These are phyloP conservation scores for Chalcis sispes DNA, from an alignment of 2,888 invertebrate species.

Conservation along the genomic window DNA sequence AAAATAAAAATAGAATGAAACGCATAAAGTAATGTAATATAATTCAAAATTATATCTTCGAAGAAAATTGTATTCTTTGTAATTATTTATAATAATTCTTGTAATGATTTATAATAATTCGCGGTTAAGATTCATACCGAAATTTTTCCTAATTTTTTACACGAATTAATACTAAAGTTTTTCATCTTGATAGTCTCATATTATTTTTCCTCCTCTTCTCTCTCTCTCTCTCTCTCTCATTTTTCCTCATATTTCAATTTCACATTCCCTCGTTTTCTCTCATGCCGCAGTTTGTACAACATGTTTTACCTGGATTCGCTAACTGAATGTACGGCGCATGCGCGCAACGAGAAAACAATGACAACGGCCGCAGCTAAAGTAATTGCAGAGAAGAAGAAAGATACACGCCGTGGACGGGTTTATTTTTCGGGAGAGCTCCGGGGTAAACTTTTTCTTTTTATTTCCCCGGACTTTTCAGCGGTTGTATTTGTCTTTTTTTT, in stretches of 20 bases:
- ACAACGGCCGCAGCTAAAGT: constrained; percentile 32
- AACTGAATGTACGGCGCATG: background rate
- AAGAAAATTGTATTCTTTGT: too few species aligned
- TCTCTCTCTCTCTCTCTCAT: constrained; percentile 17
- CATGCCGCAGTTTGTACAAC: constrained; percentile 31
- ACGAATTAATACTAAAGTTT: constrained; percentile 11
- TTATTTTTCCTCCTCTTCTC: too few species aligned
- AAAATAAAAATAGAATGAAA: too few species aligned
- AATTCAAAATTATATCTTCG: too few species aligned
- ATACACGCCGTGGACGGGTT: constrained; percentile 24
- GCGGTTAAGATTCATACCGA: background rate
- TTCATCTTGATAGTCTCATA: background rate
- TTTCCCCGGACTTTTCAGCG: constrained; percentile 2
- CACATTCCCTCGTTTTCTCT: constrained; percentile 22
- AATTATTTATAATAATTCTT: too few species aligned
- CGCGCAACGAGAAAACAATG: constrained; percentile 15
- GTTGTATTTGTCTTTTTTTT: constrained; percentile 7
- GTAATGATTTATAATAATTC: too few species aligned
- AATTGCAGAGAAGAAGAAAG: constrained; percentile 45
- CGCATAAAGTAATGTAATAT: too few species aligned
- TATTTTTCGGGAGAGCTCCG: constrained; percentile 34
- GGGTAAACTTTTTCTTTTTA: constrained; percentile 31
- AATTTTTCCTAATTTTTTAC: background rate
- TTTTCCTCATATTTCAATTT: too few species aligned
- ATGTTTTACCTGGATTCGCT: constrained; percentile 38